A percentile compares a stretch with the other conserved stretches of the same genome.
These are phyloP conservation scores for Philaethria dido DNA, from an alignment of 2,888 invertebrate species.

Conservation along the genomic window DNA sequence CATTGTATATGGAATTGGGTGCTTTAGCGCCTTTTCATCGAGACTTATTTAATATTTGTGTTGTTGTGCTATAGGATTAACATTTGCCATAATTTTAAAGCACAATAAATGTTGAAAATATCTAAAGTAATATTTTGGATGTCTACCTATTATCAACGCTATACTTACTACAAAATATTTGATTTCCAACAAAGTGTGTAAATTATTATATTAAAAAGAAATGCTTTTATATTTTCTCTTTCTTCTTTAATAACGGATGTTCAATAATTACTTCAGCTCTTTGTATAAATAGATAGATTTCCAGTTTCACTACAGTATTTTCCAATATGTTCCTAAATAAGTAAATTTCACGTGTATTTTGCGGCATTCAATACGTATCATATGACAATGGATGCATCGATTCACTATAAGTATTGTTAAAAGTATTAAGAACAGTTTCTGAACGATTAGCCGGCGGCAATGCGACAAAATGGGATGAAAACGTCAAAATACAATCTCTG, in stretches of 20 bases:
- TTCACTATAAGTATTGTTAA: constrained; percentile 52
- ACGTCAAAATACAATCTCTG: constrained; percentile 80
- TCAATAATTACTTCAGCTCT: background rate
- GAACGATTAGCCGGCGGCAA: constrained; percentile 74
- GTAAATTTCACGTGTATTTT: constrained; percentile 37
- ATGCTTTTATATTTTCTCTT: background rate
- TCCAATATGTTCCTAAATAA: background rate
- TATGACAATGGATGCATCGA: constrained; percentile 44
- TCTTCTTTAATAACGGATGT: no score
- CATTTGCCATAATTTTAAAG: constrained; percentile 15
- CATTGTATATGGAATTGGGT: constrained; percentile 55
- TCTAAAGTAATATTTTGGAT: background rate
- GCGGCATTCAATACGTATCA: constrained; percentile 47
- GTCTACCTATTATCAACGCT: no score
- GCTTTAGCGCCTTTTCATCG: constrained; percentile 58
- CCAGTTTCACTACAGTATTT: background rate
- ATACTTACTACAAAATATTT: no score
- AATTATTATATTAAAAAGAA: no score
- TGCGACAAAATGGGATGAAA: constrained; percentile 77
- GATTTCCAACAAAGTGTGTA: background rate
- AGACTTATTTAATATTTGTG: constrained; percentile 44
- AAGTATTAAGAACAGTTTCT: constrained; percentile 54
- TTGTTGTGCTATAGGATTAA: constrained; percentile 42
- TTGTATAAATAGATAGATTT: background rate
- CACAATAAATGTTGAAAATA: background rate